Base-by-base conservation (phyloP, 2,797 vertebrate species). In the Melanotaenia boesemani region DNA sequence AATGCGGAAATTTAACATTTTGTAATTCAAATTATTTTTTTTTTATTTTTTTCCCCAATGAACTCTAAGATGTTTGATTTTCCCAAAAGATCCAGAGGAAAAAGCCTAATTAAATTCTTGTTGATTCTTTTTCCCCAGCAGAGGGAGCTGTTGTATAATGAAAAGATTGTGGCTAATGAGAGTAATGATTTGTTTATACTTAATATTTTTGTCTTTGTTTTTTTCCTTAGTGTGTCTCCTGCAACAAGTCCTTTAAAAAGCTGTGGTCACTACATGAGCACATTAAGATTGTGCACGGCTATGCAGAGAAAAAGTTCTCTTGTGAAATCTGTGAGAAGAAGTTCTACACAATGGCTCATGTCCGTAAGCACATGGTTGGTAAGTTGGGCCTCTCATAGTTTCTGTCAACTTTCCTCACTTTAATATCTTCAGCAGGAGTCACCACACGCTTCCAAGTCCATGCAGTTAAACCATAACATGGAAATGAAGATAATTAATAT, bases 251-350 rank as follows among this genome's bases (percentile, higher is more conserved):
- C 0, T 99, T 99, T 91, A 99, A 99, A 94, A 99, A 99, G 91
- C 95, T 99, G 78, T 99, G 98, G 98, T 99, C 97, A 26, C 95
- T 99, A 84, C 98, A 99, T 2, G 97, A 99, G 88, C 98, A 99
- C 86, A 99, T 98, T 82, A 99, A 99, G 94, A 99, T 99, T 24
- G 97, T 99, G 87, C 98, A 99, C 9, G 97, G 98, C 67, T 99
- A 98, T 26, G 97, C 97, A 18, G 98, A 99, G 76, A 99, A 99
- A 94, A 99, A 98, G 80, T 99, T 99, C 91, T 96, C 98, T 12
- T 99, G 98, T 90, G 98, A 99, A 90, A 99, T 99, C 70, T 99
- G 98, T 46, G 98, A 99, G 89, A 99, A 99, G 93, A 99, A 99
- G 89, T 99, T 99, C 90, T 99, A 98, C 92, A 99, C 98, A 48